phyloP scores from a whole-genome alignment of 1,140 invertebrate species.

The Megathymus violae region DNA sequence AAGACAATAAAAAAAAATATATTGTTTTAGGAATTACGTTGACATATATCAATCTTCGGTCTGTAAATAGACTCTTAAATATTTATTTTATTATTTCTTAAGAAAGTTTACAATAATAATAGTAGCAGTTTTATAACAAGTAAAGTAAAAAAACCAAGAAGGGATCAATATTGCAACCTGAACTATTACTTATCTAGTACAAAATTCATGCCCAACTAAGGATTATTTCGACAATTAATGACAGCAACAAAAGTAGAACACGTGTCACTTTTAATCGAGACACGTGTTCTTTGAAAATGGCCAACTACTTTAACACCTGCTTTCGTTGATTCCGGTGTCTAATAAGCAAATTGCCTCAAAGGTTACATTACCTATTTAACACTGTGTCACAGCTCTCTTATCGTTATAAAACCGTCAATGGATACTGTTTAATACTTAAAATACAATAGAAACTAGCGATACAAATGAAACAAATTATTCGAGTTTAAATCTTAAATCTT shows the following conservation, averaged over 20 bases:
- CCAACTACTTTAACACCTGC: slow-evolving; percentile 19
- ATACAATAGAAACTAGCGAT: not conserved
- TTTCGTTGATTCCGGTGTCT: not conserved
- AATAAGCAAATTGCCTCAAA: not conserved
- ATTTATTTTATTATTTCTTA: too few species aligned
- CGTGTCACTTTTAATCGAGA: slow-evolving; percentile 9
- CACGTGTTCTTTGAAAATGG: slow-evolving; percentile 21
- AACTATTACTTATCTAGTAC: too few species aligned
- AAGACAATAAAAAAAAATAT: too few species aligned
- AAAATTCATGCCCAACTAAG: too few species aligned
- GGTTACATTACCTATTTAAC: not conserved
- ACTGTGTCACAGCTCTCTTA: not conserved
- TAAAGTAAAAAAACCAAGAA: too few species aligned
- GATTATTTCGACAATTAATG: slow-evolving; percentile 21
- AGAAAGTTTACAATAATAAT: too few species aligned
- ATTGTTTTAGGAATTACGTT: too few species aligned
- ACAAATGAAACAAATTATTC: not conserved
- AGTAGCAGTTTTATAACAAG: too few species aligned
- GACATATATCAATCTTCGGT: too few species aligned
- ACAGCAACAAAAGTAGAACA: slow-evolving; percentile 14
- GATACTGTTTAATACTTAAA: not conserved
- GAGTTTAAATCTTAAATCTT: not conserved
- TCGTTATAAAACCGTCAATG: not conserved
- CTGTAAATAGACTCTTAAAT: too few species aligned
- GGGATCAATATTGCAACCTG: too few species aligned